These are phyloP conservation scores for Camponotus pennsylvanicus DNA, from an alignment of 1,140 invertebrate genomes.

Conservation along the genomic window DNA sequence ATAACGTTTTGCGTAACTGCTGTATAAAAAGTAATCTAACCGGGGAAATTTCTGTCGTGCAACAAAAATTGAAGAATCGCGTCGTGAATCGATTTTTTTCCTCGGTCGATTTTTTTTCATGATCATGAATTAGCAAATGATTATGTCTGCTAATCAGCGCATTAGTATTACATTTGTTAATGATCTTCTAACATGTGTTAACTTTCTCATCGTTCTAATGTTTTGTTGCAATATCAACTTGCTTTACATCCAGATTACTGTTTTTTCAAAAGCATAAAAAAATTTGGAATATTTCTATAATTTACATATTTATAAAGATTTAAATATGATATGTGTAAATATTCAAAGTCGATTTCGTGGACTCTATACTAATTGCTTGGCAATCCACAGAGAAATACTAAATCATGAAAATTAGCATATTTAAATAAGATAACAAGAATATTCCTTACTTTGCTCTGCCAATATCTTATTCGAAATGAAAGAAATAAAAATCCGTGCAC, in stretches of 20 bases:
- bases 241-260: no score
- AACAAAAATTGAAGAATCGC: constrained; percentile 5
- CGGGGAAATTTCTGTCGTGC: not conserved
- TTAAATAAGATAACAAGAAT: not conserved
- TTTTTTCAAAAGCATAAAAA: no score
- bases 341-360: not conserved
- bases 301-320: constrained; percentile 11
- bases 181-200: constrained; percentile 50
- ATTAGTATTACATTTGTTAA: constrained; percentile 38
- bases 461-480: not conserved
- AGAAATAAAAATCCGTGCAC: not conserved
- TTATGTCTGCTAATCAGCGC: not conserved
- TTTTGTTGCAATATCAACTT: constrained; percentile 15
- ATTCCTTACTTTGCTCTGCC: not conserved
- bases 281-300: not conserved
- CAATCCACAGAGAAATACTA: not conserved
- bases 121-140: constrained; percentile 3
- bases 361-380: constrained; percentile 4
- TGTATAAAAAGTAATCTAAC: constrained; percentile 35
- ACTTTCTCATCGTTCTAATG: constrained; percentile 35
- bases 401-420: constrained; percentile 24
- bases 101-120: not conserved
- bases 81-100: constrained; percentile 3
- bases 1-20: constrained; percentile 37
- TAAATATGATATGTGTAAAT: not conserved